Base-by-base conservation (phyloP, 2,797 vertebrate species). In the Acrossocheilus fasciatus region DNA sequence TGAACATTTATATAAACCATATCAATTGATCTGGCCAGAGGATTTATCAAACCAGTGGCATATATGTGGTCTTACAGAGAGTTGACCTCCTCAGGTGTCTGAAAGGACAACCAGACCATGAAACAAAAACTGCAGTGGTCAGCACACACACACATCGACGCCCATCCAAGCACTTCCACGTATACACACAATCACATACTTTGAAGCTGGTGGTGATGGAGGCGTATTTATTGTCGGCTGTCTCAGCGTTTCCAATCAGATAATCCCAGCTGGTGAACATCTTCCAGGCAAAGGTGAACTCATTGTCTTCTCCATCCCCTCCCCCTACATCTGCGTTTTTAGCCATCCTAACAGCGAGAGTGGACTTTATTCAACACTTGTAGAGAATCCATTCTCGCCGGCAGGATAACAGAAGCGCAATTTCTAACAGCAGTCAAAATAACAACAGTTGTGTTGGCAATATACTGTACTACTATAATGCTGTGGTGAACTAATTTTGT, bases 191-290 rank as follows among this genome's bases (percentile, higher is more conserved):
- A n/a, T 12, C 4, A 88, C 89, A 85, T 78, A 99, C 98, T 98
- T 99, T 99, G 93, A 99, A 99, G 92, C 97, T 99, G 89, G 98
- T 99, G 90, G 98, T 98, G 93, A 99, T 98, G 91, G 98, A 99
- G 82, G 96, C 98, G 12, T 96, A 99, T 81, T 98, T 99, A 94
- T 98, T 99, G 94, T 99, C 98, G 0, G 98, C 98, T 0, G 98
- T 99, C 92, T 99, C 98, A 9, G 98, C 92, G 39, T 99, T 99
- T 87, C 98, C 98, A 1, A 99, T 99, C 90, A 99, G 96, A 92
- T 99, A 99, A 93, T 99, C 98, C 98, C 98, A 99, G 94, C 98
- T 99, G 91, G 98, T 99, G 95, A 99, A 99, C 98, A 99, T 98
- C 94, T 99, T 99, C 97, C 98, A 99, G 93, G 97, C 96, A 82